These are phyloP conservation scores for Drosophila willistoni DNA, from an alignment of 1,140 invertebrate genomes.

Conservation along the genomic window DNA sequence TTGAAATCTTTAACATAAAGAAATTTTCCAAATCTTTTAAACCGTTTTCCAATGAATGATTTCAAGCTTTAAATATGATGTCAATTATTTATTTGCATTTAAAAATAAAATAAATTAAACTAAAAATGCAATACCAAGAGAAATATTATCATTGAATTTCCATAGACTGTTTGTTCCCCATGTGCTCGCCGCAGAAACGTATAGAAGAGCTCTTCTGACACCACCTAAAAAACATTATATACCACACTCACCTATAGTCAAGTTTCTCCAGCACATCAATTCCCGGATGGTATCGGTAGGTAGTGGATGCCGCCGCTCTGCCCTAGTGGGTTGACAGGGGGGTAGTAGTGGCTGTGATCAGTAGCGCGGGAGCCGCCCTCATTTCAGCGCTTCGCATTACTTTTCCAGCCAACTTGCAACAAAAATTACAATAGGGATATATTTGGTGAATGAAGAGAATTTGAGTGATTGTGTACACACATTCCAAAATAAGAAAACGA, in stretches of 20 bases:
- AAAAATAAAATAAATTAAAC: not conserved
- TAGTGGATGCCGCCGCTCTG: not conserved
- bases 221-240: slow-evolving; percentile 1
- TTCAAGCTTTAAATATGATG: not conserved
- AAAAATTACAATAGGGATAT: slow-evolving; percentile 69
- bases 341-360: slow-evolving; percentile 43
- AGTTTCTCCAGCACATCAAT: not conserved
- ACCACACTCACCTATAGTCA: not conserved
- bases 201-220: not conserved
- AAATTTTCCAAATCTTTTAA: no score
- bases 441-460: slow-evolving; percentile 50
- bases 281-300: not conserved
- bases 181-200: not conserved
- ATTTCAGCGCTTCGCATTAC: slow-evolving; percentile 70
- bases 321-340: not conserved
- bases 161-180: not conserved
- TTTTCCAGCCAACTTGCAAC: slow-evolving; percentile 78
- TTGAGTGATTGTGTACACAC: slow-evolving; percentile 23
- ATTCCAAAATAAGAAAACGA: slow-evolving; percentile 38
- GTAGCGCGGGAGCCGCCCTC: slow-evolving; percentile 49
- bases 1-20: no score
- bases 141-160: not conserved
- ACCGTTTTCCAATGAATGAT: not conserved
- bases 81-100: not conserved
- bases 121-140: not conserved